Percentiles rank a stretch among this genome's conserved stretches.
These are phyloP conservation scores for Coryphaenoides rupestris DNA, from an alignment of 2,113 vertebrate species.

Conservation along the genomic window DNA sequence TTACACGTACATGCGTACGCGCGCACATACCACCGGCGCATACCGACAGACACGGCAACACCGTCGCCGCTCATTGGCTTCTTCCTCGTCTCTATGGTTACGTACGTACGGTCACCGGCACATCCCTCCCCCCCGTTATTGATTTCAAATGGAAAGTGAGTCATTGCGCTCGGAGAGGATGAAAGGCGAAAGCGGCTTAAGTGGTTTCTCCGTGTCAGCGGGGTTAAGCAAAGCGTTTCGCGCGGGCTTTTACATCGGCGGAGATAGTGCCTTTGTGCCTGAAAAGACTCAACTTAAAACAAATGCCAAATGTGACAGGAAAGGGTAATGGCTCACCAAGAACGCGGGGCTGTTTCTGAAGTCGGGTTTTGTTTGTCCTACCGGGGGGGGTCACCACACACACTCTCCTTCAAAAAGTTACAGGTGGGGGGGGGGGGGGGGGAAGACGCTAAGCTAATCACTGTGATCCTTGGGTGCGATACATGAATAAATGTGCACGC, in stretches of 20 bases:
- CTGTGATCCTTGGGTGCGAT: too few species aligned
- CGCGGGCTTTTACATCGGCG: constrained; percentile 54
- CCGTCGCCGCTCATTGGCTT: constrained; percentile 38
- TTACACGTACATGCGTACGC: background rate
- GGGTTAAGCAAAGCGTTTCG: constrained; percentile 66
- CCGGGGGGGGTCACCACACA: too few species aligned
- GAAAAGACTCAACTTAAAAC: constrained; percentile 65
- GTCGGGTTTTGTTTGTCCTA: constrained; percentile 44
- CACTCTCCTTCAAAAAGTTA: constrained; percentile 51
- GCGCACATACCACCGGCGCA: constrained; percentile 1
- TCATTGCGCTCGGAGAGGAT: constrained; percentile 49
- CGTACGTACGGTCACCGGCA: constrained; percentile 43
- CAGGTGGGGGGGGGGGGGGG: constrained; percentile 10
- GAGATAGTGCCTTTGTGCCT: constrained; percentile 56
- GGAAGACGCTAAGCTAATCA: constrained; percentile 31
- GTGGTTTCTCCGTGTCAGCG: constrained; percentile 66
- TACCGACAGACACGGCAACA: background rate
- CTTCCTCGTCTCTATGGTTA: constrained; percentile 36
- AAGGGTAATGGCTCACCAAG: constrained; percentile 58
- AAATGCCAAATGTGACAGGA: constrained; percentile 63
- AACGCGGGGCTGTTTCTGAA: constrained; percentile 41
- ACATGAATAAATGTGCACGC: too few species aligned
- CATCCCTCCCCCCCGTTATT: constrained; percentile 56
- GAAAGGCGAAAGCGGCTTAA: constrained; percentile 61
- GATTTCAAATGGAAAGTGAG: constrained; percentile 67